Evolutionary conservation across 2,113 vertebrate species (phyloP).

Genomic region (Barbus barbus): DNA sequence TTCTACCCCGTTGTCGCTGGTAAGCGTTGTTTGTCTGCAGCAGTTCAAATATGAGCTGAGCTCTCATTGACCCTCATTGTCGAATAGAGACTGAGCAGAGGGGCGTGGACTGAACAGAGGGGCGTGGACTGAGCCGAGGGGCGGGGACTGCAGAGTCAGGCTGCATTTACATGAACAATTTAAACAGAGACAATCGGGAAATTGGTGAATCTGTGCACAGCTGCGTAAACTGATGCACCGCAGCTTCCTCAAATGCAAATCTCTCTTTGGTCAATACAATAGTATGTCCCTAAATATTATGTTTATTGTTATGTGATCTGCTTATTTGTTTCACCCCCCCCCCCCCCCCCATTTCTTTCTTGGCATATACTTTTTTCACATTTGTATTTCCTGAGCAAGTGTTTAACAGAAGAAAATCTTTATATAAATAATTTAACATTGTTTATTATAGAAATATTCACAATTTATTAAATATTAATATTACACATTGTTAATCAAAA

Average conservation of each 20-base stretch:
- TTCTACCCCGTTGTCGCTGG: neutral
- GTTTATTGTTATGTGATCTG: too few relatives aligned
- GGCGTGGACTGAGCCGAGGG: neutral
- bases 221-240: neutral
- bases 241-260: constrained; percentile 9
- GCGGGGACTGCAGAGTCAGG: constrained; percentile 9
- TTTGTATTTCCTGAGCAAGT: too few relatives aligned
- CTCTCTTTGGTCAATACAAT: neutral
- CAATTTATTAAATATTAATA: neutral
- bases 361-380: too few relatives aligned
- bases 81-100: neutral
- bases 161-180: neutral
- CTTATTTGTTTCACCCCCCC: too few relatives aligned
- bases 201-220: neutral
- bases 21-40: neutral
- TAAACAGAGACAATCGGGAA: neutral
- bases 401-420: too few relatives aligned
- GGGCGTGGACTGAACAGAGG: constrained; percentile 11
- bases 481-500: neutral
- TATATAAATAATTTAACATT: neutral
- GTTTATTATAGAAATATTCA: neutral
- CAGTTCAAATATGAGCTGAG: constrained; percentile 31
- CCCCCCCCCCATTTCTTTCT: too few relatives aligned
- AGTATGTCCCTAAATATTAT: neutral
- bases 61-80: constrained; percentile 5